Percentiles rank a stretch among this genome's conserved stretches.
Evolutionary conservation across 2,797 vertebrate genomes (phyloP).

Genomic region (Emys orbicularis): DNA sequence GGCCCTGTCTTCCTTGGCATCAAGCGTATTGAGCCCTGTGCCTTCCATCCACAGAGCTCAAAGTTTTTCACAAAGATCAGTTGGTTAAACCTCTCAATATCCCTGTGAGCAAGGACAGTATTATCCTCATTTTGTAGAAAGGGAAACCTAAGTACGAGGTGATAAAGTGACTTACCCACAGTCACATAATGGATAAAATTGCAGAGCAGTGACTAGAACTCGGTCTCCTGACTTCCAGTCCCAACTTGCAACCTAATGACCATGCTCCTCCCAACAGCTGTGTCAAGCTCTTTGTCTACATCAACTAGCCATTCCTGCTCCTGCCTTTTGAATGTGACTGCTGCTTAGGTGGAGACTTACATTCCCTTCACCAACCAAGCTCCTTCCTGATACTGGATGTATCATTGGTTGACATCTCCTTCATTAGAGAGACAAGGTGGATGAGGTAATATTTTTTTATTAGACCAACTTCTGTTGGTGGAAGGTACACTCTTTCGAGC

Average conservation of each 20-base stretch:
- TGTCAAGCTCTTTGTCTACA: neutral
- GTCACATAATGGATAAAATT: neutral
- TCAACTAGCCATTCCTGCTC: constrained; percentile 12
- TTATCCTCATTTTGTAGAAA: neutral
- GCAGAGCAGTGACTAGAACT: neutral
- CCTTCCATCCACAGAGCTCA: neutral
- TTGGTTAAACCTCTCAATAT: neutral
- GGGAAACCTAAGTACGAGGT: neutral
- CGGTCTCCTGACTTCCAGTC: neutral
- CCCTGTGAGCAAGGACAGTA: constrained; percentile 17
- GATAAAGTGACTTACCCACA: neutral
- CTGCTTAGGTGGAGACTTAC: neutral
- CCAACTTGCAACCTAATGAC: constrained; percentile 51
- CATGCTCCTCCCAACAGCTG: constrained; percentile 36
- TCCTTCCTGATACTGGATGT: neutral
- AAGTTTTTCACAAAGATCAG: neutral
- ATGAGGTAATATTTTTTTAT: neutral
- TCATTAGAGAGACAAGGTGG: neutral
- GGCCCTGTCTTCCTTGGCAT: neutral
- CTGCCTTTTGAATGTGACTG: neutral
- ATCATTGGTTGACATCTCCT: neutral
- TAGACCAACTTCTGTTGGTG: neutral
- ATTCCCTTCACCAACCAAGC: neutral
- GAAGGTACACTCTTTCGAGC: neutral
- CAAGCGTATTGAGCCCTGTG: neutral